Conservation (phyloP, 1,140 invertebrate genomes). For the Nasonia giraulti region DNA sequence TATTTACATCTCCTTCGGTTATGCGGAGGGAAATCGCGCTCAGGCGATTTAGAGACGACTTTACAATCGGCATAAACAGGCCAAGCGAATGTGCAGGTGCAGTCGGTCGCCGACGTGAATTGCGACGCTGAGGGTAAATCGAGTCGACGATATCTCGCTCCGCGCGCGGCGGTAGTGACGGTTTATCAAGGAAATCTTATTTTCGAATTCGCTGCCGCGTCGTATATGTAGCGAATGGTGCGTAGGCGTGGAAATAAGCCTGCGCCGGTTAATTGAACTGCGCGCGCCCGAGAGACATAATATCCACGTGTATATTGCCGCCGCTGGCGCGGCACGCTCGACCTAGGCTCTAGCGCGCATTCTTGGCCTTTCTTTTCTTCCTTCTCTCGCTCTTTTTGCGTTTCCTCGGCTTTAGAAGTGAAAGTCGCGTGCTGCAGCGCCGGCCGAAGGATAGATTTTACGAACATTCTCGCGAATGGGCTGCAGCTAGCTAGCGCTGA, state of each 20-base stretch:
- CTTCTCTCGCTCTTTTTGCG: background rate
- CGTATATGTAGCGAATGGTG: no score
- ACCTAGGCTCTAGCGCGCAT: no score
- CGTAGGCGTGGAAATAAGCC: no score
- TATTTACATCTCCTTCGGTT: background rate
- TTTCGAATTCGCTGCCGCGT: no score
- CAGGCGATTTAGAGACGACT: slow-evolving; percentile 7
- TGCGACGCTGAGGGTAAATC: no score
- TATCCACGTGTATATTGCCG: background rate
- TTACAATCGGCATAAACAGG: slow-evolving; percentile 30
- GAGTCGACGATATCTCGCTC: no score
- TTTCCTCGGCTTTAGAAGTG: slow-evolving; percentile 24
- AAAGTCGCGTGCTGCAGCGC: background rate
- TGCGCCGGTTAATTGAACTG: no score
- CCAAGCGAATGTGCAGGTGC: background rate
- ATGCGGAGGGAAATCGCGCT: slow-evolving; percentile 7
- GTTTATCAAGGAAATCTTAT: background rate
- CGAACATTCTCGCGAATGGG: background rate
- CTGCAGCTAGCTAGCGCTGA: background rate
- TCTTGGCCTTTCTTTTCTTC: background rate
- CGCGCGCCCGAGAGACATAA: no score
- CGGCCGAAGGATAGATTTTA: slow-evolving; percentile 34
- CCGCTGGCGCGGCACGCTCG: no score
- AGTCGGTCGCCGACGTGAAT: no score
- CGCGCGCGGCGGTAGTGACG: no score